These are phyloP conservation scores for Pimpla rufipes DNA, from an alignment of 2,888 invertebrate genomes.

Conservation along the genomic window DNA sequence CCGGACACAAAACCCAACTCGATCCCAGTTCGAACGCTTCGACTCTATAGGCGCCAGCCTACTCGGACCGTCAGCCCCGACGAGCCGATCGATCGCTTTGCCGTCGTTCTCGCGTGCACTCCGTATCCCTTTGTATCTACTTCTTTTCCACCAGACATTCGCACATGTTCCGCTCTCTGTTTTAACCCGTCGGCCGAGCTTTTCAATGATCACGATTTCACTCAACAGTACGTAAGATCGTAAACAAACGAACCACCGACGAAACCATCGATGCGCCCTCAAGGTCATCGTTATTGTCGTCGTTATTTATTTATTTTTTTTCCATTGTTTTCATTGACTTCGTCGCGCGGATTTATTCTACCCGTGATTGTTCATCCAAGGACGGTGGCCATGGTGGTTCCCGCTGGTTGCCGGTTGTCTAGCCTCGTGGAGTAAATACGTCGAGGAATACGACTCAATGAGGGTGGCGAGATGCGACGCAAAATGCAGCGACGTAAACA, in stretches of 20 bases:
- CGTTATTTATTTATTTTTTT: not conserved
- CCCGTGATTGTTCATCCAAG: conserved; percentile 67
- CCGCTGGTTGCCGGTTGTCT: conserved; percentile 74
- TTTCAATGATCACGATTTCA: conserved; percentile 32
- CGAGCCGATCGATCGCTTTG: conserved; percentile 41
- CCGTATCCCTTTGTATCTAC: not conserved
- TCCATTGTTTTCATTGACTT: not conserved
- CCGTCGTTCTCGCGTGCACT: not conserved
- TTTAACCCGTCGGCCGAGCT: not conserved
- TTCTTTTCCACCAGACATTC: not conserved
- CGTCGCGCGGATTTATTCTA: conserved; percentile 4
- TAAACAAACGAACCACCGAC: too few species aligned
- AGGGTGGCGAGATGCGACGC: conserved; percentile 88
- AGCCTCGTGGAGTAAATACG: conserved; percentile 78
- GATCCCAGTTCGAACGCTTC: conserved; percentile 81
- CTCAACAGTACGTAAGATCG: conserved; percentile 66
- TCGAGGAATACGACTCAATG: conserved; percentile 86
- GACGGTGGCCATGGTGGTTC: conserved; percentile 79
- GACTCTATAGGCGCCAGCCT: conserved; percentile 70
- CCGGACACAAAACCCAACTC: conserved; percentile 78
- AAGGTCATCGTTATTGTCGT: not conserved
- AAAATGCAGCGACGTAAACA: conserved; percentile 86
- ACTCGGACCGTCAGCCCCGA: conserved; percentile 24
- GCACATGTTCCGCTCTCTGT: not conserved
- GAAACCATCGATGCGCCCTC: too few species aligned